phyloP scores from a whole-genome alignment of 2,113 vertebrate genomes.

The Pituophis catenifer region DNA sequence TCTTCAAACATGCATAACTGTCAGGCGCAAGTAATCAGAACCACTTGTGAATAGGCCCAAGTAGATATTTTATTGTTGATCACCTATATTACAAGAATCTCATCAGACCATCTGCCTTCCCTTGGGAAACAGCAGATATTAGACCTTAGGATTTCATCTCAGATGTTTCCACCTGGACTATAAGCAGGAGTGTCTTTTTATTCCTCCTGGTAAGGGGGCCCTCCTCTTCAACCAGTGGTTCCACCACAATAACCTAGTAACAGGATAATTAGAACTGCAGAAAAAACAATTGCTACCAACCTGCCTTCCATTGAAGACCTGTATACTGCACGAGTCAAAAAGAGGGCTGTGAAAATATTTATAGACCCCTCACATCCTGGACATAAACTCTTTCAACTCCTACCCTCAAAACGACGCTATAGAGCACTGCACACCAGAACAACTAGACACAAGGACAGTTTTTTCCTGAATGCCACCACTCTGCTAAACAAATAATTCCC shows the following conservation, averaged over 20 bases:
- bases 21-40: not conserved
- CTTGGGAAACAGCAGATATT: not conserved
- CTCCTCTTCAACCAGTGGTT: not conserved
- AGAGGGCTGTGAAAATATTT: too few relatives aligned
- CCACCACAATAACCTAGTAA: not conserved
- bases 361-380: too few relatives aligned
- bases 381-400: too few relatives aligned
- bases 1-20: not conserved
- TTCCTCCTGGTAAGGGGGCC: not conserved
- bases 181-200: not conserved
- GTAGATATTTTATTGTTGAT: not conserved
- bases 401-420: too few relatives aligned
- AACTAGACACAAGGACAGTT: too few relatives aligned
- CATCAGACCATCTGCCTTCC: not conserved
- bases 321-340: too few relatives aligned
- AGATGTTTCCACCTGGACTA: not conserved
- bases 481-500: too few relatives aligned
- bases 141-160: not conserved
- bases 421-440: too few relatives aligned
- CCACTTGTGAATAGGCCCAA: not conserved
- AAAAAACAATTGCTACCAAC: too few relatives aligned
- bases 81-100: not conserved
- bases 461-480: too few relatives aligned
- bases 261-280: too few relatives aligned
- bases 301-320: too few relatives aligned